Conservation (phyloP, 2,888 invertebrate species). For the Drosophila sordidula region DNA sequence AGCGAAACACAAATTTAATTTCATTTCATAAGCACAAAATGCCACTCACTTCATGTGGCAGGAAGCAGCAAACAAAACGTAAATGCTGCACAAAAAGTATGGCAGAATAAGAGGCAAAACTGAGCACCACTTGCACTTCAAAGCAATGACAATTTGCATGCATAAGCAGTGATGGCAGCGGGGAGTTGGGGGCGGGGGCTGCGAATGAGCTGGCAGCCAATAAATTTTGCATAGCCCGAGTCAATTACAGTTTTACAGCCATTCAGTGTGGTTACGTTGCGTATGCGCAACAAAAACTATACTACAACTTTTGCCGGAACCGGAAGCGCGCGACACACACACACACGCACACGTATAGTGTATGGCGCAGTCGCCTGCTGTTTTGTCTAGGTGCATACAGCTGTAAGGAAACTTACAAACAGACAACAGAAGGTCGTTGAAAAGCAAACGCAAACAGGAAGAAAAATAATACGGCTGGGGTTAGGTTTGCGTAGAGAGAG, state of each 20-base stretch:
- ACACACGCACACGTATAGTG: not conserved
- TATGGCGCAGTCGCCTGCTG: constrained; percentile 24
- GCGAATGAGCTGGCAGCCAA: constrained; percentile 52
- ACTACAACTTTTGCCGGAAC: constrained; percentile 42
- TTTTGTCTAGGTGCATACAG: constrained; percentile 60
- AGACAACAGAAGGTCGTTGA: constrained; percentile 38
- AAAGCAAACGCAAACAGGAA: constrained; percentile 32
- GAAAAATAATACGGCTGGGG: not conserved
- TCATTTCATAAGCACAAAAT: constrained; percentile 69
- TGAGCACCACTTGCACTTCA: constrained; percentile 52
- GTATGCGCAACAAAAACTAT: constrained; percentile 54
- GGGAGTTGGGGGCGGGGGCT: not conserved
- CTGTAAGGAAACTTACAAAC: constrained; percentile 45
- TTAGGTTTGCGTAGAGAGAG: not conserved
- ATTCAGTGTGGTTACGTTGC: constrained; percentile 34
- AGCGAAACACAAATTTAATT: constrained; percentile 54
- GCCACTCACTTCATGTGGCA: constrained; percentile 69
- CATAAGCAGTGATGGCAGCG: constrained; percentile 56
- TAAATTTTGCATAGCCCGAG: constrained; percentile 74
- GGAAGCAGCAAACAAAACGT: constrained; percentile 23
- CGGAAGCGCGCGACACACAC: constrained; percentile 38
- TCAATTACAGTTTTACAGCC: constrained; percentile 68
- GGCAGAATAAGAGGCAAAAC: constrained; percentile 24
- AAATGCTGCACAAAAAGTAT: constrained; percentile 31
- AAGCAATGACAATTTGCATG: constrained; percentile 72